phyloP scores from a whole-genome alignment of 2,888 invertebrate species.

The Eristalis tenax region DNA sequence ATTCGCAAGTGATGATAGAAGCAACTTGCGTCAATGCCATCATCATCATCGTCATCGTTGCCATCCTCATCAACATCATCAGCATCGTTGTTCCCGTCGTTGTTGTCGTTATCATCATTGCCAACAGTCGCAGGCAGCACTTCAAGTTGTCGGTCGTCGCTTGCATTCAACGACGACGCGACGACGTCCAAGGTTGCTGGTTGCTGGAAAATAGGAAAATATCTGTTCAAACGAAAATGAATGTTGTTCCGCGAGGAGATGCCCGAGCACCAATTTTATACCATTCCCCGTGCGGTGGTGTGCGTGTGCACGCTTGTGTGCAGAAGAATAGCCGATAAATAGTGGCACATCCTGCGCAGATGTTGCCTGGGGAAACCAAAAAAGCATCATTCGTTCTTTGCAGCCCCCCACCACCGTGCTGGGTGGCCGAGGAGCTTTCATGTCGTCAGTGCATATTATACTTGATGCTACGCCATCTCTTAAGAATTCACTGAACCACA shows the following conservation, averaged over 20 bases:
- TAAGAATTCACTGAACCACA: slow-evolving; percentile 31
- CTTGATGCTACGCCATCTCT: slow-evolving; percentile 38
- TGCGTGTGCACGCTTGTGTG: neutral
- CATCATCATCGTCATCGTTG: slow-evolving; percentile 22
- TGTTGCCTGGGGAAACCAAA: slow-evolving; percentile 15
- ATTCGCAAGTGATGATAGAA: slow-evolving; percentile 49
- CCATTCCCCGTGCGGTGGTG: slow-evolving; percentile 20
- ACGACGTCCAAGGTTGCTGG: slow-evolving; percentile 54
- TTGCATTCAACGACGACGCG: slow-evolving; percentile 22
- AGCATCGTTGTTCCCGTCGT: slow-evolving; percentile 6
- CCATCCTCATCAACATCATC: neutral
- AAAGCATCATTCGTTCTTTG: neutral
- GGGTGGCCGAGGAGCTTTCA: slow-evolving; percentile 4
- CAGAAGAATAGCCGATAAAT: slow-evolving; percentile 53
- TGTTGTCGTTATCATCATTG: neutral
- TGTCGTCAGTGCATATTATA: slow-evolving; percentile 47
- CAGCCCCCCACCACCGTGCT: neutral
- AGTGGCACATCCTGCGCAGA: slow-evolving; percentile 38
- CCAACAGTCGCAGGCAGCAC: neutral
- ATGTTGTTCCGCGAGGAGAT: slow-evolving; percentile 47
- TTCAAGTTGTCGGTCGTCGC: neutral
- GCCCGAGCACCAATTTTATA: slow-evolving; percentile 46
- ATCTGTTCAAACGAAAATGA: slow-evolving; percentile 53
- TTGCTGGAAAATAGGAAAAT: slow-evolving; percentile 48
- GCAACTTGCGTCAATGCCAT: slow-evolving; percentile 58